A percentile compares a stretch with the other conserved stretches of the same genome.
These are phyloP conservation scores for Arctopsyche grandis DNA, from an alignment of 1,140 invertebrate species.

Conservation along the genomic window DNA sequence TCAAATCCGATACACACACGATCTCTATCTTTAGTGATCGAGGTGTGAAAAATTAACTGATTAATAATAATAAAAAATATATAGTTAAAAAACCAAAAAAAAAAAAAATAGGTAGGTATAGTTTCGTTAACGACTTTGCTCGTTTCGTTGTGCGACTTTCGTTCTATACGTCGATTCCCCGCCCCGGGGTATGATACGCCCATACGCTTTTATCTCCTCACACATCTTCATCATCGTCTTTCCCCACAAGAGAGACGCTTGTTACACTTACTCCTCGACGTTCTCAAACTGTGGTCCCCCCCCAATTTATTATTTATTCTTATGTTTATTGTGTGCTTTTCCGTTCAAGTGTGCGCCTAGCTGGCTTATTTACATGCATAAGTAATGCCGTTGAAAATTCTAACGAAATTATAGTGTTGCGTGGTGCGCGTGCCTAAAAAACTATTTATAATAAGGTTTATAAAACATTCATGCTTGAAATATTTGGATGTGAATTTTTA, in stretches of 20 bases:
- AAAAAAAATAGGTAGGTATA: background rate
- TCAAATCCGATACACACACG: background rate
- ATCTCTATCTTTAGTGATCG: constrained; percentile 15
- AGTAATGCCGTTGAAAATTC: background rate
- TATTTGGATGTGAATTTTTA: too few species aligned
- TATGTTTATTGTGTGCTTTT: background rate
- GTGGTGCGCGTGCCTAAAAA: background rate
- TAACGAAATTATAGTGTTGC: constrained; percentile 11
- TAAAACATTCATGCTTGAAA: too few species aligned
- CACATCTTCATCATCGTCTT: constrained; percentile 46
- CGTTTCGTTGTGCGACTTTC: background rate
- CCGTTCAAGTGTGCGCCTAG: too few species aligned
- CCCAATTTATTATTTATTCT: background rate
- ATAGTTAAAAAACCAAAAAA: background rate
- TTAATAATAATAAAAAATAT: constrained; percentile 7
- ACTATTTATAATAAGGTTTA: background rate
- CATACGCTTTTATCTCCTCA: constrained; percentile 29
- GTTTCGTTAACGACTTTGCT: background rate
- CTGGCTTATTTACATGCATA: background rate
- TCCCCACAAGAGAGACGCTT: background rate
- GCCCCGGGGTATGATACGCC: constrained; percentile 38
- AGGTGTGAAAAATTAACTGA: constrained; percentile 40
- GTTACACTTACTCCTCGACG: constrained; percentile 1
- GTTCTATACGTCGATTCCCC: background rate
- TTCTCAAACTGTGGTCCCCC: constrained; percentile 37